phyloP scores from a whole-genome alignment of 1,140 invertebrate species.

The Drosophila repleta region DNA sequence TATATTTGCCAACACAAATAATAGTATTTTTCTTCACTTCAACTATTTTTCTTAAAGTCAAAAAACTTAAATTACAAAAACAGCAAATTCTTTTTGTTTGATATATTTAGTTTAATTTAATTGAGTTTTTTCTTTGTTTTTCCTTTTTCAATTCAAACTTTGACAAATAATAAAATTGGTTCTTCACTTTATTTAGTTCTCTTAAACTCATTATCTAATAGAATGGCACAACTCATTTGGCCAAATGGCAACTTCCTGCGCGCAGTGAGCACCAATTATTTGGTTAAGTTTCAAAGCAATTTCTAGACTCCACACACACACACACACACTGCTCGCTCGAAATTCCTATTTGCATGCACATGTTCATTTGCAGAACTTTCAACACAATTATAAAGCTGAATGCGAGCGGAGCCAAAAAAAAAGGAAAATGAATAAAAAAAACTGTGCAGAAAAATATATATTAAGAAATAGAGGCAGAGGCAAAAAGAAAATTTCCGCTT shows the following conservation, averaged over 20 bases:
- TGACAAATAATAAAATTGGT: no score
- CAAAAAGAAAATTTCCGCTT: slow-evolving; percentile 34
- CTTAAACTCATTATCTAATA: not conserved
- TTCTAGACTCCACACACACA: not conserved
- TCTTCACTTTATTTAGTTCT: not conserved
- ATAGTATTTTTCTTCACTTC: no score
- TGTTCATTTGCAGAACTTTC: slow-evolving; percentile 55
- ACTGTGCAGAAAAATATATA: slow-evolving; percentile 12
- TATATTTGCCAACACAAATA: no score
- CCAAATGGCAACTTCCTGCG: not conserved
- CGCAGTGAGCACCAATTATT: not conserved
- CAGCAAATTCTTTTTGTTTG: no score
- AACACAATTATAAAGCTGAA: slow-evolving; percentile 62
- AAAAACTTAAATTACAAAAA: no score
- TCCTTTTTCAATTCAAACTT: no score
- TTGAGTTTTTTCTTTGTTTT: no score
- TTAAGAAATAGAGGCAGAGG: slow-evolving; percentile 24
- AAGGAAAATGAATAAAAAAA: slow-evolving; percentile 3
- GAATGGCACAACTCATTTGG: not conserved
- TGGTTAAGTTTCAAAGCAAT: slow-evolving; percentile 22
- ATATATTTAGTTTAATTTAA: no score
- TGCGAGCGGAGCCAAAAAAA: slow-evolving; percentile 20
- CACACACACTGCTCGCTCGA: not conserved
- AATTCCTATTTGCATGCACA: slow-evolving; percentile 43
- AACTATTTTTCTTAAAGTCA: not conserved